A percentile compares a stretch with the other conserved stretches of the same genome.
Evolutionary conservation across 2,113 vertebrate species (phyloP).

Genomic region (Brienomyrus longianalis): DNA sequence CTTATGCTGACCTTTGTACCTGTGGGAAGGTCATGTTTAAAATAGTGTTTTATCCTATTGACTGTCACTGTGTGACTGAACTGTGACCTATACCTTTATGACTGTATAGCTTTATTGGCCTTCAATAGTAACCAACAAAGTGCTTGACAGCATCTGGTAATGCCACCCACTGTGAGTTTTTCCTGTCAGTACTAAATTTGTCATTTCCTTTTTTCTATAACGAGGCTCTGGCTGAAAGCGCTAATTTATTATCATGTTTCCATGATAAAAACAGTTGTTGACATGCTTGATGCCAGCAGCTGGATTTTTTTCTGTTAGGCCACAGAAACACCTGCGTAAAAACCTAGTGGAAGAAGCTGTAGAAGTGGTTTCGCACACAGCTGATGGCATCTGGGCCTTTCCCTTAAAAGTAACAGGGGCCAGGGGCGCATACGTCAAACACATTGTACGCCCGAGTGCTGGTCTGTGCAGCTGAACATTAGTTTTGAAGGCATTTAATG

Average conservation of each 20-base stretch:
- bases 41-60: neutral
- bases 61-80: neutral
- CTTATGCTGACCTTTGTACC: neutral
- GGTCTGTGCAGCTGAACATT: neutral
- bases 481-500: neutral
- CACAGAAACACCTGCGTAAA: constrained; percentile 9
- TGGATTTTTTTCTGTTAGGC: neutral
- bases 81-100: neutral
- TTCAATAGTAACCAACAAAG: neutral
- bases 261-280: neutral
- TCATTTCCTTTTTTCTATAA: neutral
- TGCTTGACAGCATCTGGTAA: neutral
- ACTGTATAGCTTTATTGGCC: neutral
- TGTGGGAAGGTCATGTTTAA: neutral
- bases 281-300: neutral
- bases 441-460: neutral
- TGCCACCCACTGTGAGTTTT: neutral
- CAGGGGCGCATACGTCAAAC: neutral
- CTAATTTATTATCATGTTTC: neutral
- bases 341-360: neutral
- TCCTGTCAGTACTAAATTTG: neutral
- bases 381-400: neutral
- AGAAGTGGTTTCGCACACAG: neutral
- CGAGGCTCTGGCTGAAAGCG: neutral
- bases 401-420: neutral